phyloP scores from a whole-genome alignment of 1,140 invertebrate species.

The Drosophila subobscura region DNA sequence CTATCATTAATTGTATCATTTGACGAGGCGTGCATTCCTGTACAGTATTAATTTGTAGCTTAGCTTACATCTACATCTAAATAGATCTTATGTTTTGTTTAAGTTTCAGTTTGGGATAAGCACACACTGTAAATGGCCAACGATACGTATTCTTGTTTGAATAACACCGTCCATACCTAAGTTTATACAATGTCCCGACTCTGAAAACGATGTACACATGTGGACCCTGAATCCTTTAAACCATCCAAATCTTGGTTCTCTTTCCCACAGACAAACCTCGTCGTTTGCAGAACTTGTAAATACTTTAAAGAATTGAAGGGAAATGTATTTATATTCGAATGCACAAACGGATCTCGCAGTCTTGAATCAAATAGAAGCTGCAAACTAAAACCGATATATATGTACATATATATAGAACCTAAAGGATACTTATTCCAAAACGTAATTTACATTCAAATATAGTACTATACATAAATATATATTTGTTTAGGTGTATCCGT shows the following conservation, averaged over 20 bases:
- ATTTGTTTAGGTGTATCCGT: constrained; percentile 50
- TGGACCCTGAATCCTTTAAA: neutral
- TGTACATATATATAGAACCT: constrained; percentile 58
- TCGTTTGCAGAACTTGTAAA: constrained; percentile 24
- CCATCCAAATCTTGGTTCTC: constrained; percentile 14
- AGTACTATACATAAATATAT: constrained; percentile 31
- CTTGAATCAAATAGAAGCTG: constrained; percentile 54
- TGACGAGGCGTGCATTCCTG: constrained; percentile 62
- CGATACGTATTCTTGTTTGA: constrained; percentile 59
- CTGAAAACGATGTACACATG: constrained; percentile 1
- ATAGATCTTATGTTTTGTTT: constrained; percentile 31
- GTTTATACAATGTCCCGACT: constrained; percentile 33
- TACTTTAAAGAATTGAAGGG: constrained; percentile 41
- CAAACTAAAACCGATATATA: constrained; percentile 50
- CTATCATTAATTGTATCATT: constrained; percentile 2
- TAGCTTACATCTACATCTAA: constrained; percentile 34
- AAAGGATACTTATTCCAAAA: constrained; percentile 37
- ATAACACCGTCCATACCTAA: constrained; percentile 66
- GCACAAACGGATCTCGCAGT: constrained; percentile 74
- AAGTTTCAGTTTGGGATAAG: constrained; percentile 23
- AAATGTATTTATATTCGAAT: constrained; percentile 48
- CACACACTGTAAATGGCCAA: constrained; percentile 53
- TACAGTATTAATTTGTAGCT: constrained; percentile 80
- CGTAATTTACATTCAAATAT: constrained; percentile 29
- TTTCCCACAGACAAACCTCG: constrained; percentile 15